A percentile compares a stretch with the other conserved stretches of the same genome.
Conservation (phyloP, 2,113 vertebrate genomes). For the Lethenteron reissneri region DNA sequence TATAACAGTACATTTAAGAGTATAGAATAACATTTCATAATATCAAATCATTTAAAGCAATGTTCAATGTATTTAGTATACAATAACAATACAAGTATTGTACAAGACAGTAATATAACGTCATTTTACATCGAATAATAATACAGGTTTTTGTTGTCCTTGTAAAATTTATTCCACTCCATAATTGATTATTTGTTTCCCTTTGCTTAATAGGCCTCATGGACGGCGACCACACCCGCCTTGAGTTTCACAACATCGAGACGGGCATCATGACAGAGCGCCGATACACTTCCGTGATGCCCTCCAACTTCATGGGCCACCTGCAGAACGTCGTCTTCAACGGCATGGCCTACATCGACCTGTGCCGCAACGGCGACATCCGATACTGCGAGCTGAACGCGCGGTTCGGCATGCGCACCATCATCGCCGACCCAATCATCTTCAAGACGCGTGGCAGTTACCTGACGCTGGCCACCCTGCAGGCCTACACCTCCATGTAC, state of each 20-base stretch:
- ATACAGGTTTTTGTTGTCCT: too few species aligned
- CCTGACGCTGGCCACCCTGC: slow-evolving; percentile 62
- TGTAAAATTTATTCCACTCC: background rate
- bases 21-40: too few species aligned
- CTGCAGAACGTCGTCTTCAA: slow-evolving; percentile 91
- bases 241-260: slow-evolving; percentile 98
- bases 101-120: too few species aligned
- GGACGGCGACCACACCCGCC: slow-evolving; percentile 81
- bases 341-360: slow-evolving; percentile 92
- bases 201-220: slow-evolving; percentile 53
- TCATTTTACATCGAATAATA: too few species aligned
- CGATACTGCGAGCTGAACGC: slow-evolving; percentile 96
- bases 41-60: too few species aligned
- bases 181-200: slow-evolving; percentile 15
- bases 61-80: too few species aligned
- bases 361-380: slow-evolving; percentile 95
- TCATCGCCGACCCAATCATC: slow-evolving; percentile 88
- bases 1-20: too few species aligned
- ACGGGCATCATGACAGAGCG: slow-evolving; percentile 92
- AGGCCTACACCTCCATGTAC: slow-evolving; percentile 98
- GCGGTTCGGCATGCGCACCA: slow-evolving; percentile 89
- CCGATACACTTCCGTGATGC: slow-evolving; percentile 58
- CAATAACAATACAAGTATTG: too few species aligned
- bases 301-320: slow-evolving; percentile 95
- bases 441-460: slow-evolving; percentile 96